Base-by-base conservation (phyloP, 1,140 invertebrate species). In the Drosophila elegans region DNA sequence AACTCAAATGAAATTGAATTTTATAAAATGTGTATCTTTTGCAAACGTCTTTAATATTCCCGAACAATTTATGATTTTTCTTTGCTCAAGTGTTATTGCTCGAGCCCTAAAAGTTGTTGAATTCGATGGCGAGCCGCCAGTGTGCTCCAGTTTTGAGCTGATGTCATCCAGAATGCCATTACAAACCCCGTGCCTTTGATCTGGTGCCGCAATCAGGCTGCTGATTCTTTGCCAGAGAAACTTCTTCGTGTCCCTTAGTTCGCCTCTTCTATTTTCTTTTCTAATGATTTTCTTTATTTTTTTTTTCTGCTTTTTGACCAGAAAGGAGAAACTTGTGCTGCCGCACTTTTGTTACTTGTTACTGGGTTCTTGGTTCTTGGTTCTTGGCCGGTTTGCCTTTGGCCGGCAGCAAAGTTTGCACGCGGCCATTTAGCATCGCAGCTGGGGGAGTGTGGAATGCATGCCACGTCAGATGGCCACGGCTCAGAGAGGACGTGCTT, bases 311-410 rank as follows among this genome's bases (percentile, higher is more conserved):
- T 27, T n/a, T 4, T 11, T 11, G 48, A 27, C 10, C 1, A 5
- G 27, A 34, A n/a, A 3, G 10, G 11, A 34, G 29, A 56, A 71
- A 71, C 63, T 71, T 71, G 64, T 39, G 63, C 49, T 54, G 62
- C 48, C 66, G 66, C 41, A 69, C 49, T 71, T 69, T 69, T 71
- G 51, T 56, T 71, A 71, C 67, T 71, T 56, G 67, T 39, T 69
- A 55, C 63, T 48, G 62, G 42, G 36, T 34, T 12, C 41, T 45
- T 56, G 63, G 67, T n/a, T n/a, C n/a, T n/a, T n/a, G 42, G 36
- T 34, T 12, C 41, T 45, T 56, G 63, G 67, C 63, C 64, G 54
- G 67, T 68, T 68, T 56, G 64, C 25, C 38, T 56, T 71, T 55
- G 63, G 63, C 42, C 67, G 64, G 49, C 67, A 69, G 25, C 42